These are phyloP conservation scores for Podilymbus podiceps DNA, from an alignment of 2,113 vertebrate genomes.

Conservation along the genomic window DNA sequence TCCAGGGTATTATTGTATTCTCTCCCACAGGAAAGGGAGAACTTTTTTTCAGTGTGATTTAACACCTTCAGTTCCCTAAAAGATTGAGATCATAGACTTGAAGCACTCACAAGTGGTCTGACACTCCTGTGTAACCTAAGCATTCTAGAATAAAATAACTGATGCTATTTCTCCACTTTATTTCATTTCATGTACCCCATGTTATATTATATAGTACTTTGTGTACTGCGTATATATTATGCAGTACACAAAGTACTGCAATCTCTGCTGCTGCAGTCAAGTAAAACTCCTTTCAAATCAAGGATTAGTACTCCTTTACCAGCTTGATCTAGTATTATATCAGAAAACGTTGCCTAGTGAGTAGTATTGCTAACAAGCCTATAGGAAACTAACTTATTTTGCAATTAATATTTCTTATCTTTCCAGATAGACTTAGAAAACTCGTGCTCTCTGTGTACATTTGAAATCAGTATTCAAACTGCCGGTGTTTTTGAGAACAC, in stretches of 20 bases:
- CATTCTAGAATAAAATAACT: neutral
- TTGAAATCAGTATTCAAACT: conserved; percentile 53
- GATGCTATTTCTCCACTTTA: neutral
- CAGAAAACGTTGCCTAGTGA: neutral
- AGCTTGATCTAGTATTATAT: neutral
- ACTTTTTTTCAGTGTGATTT: neutral
- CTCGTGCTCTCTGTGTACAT: conserved; percentile 1
- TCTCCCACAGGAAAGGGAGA: neutral
- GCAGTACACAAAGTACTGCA: neutral
- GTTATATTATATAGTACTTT: neutral
- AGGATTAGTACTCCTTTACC: neutral
- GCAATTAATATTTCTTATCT: neutral
- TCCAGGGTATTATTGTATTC: neutral
- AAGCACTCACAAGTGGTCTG: neutral
- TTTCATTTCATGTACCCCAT: neutral
- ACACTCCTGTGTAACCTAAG: neutral
- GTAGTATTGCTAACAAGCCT: neutral
- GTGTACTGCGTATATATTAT: no score
- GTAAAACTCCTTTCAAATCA: neutral
- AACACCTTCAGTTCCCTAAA: neutral
- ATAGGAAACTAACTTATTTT: neutral
- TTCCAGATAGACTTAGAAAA: conserved; percentile 60
- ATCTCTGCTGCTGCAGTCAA: neutral
- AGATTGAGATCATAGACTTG: neutral
- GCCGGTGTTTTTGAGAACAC: conserved; percentile 54